phyloP scores from a whole-genome alignment of 2,113 vertebrate species.

The Genyomyrus donnyi region DNA sequence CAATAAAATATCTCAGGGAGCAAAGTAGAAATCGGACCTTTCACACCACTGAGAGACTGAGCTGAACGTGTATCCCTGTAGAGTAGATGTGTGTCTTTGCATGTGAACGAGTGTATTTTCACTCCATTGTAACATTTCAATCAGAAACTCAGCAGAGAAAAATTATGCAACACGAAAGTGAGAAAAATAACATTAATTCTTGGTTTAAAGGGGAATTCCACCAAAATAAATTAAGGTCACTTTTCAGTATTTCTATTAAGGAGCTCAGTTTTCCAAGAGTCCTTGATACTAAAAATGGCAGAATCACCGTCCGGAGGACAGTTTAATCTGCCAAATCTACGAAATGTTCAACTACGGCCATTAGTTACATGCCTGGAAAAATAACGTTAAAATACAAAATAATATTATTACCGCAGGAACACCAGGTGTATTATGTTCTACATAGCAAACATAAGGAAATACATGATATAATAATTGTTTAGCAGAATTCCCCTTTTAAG shows the following conservation, averaged over 20 bases:
- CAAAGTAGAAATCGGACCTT: constrained; percentile 13
- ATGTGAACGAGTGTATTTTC: not conserved
- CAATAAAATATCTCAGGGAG: not conserved
- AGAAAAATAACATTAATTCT: not conserved
- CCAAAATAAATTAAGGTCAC: not conserved
- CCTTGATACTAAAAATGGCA: not conserved
- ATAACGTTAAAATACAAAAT: not conserved
- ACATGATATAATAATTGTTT: not conserved
- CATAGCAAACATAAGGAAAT: not conserved
- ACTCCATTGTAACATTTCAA: not conserved
- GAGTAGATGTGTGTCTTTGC: constrained; percentile 20
- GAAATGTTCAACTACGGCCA: not conserved
- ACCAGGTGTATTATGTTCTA: not conserved
- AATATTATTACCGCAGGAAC: not conserved
- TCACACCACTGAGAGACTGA: not conserved
- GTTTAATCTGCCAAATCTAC: not conserved
- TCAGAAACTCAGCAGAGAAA: not conserved
- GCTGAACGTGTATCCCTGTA: constrained; percentile 6
- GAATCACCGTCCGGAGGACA: not conserved
- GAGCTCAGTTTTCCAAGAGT: not conserved
- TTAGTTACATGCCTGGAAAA: not conserved
- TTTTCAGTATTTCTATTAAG: not conserved
- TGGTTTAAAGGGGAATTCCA: constrained; percentile 7
- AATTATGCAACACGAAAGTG: not conserved
- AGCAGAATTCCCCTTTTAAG: not conserved